phyloP scores from a whole-genome alignment of 2,113 vertebrate species.

The Nycticryphes semicollaris region DNA sequence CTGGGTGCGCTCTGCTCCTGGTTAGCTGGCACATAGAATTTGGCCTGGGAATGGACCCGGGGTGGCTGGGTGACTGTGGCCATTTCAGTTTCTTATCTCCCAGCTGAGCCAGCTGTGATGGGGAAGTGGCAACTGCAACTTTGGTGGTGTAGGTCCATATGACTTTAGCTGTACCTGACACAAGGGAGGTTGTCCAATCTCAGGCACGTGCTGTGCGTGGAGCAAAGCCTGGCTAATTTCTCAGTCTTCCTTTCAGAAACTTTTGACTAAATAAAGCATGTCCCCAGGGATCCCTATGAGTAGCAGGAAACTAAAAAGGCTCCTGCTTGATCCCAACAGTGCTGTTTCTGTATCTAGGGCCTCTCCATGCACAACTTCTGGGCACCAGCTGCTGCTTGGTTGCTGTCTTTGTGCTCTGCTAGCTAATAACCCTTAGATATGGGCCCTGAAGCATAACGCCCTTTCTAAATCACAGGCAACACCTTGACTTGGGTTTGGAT shows the following conservation, averaged over 20 bases:
- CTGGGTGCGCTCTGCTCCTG: neutral
- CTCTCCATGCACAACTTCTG: neutral
- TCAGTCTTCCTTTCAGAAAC: neutral
- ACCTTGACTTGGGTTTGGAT: conserved; percentile 29
- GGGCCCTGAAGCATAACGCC: neutral
- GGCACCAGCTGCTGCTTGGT: neutral
- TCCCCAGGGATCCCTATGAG: neutral
- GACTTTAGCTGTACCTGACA: neutral
- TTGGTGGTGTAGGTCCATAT: neutral
- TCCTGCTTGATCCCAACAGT: neutral
- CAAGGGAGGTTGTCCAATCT: rapidly evolving
- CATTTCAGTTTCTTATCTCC: neutral
- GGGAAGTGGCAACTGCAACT: neutral
- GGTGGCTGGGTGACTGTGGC: neutral
- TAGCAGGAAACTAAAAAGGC: neutral
- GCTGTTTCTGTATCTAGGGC: neutral
- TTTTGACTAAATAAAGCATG: neutral
- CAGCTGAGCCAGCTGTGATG: neutral
- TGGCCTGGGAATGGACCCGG: neutral
- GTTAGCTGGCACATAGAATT: neutral
- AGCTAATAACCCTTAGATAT: neutral
- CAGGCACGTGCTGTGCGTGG: rapidly evolving
- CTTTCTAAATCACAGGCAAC: conserved; percentile 31
- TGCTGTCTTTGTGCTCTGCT: neutral
- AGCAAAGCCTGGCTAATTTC: neutral